Conservation (phyloP, 2,797 vertebrate genomes). For the Vespertilio murinus region DNA sequence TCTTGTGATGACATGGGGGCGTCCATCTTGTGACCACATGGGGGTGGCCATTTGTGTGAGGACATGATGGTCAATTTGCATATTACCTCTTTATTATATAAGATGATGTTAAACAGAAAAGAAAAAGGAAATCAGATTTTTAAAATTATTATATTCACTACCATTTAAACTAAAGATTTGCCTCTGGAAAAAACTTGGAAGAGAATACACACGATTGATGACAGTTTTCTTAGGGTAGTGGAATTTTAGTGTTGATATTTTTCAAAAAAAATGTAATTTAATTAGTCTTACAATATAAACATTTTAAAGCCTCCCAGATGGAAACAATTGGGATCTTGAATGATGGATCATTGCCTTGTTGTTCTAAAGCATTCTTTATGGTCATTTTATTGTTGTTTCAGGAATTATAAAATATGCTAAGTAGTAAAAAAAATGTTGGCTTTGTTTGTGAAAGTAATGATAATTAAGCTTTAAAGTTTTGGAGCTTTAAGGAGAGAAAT, state of each 20-base stretch:
- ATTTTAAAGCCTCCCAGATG: not conserved
- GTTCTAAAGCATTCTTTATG: not conserved
- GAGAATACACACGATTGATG: not conserved
- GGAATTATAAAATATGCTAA: not conserved
- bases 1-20: too few species aligned
- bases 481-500: not conserved
- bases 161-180: not conserved
- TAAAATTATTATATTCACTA: not conserved
- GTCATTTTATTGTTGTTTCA: not conserved
- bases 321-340: constrained; percentile 1
- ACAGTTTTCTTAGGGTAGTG: not conserved
- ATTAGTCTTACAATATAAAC: not conserved
- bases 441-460: not conserved
- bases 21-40: too few species aligned
- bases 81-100: too few species aligned
- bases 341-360: not conserved
- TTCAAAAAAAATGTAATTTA: not conserved
- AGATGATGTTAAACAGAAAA: constrained; percentile 12
- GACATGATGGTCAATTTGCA: too few species aligned
- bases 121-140: not conserved
- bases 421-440: not conserved
- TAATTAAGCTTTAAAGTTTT: not conserved
- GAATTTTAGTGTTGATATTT: not conserved
- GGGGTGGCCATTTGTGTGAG: too few species aligned
- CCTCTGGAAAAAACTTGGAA: not conserved